These are phyloP conservation scores for Agrotis ipsilon DNA, from an alignment of 2,888 invertebrate genomes.

Conservation along the genomic window DNA sequence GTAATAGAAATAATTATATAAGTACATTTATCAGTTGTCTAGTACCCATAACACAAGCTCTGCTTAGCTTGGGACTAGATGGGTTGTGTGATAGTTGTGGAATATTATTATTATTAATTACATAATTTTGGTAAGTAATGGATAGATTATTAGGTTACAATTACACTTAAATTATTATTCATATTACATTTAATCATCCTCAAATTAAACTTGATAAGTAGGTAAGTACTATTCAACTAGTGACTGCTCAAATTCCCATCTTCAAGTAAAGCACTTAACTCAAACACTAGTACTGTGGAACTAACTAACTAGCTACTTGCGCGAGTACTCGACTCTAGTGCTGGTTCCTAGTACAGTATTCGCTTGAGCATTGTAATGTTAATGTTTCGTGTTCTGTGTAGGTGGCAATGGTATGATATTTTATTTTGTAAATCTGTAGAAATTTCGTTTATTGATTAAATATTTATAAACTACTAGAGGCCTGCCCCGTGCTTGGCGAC, in stretches of 20 bases:
- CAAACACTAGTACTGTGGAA: conserved; percentile 34
- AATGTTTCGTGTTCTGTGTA: not conserved
- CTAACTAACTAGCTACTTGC: conserved; percentile 30
- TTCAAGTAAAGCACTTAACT: conserved; percentile 29
- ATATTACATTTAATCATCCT: not conserved
- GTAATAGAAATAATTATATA: no score
- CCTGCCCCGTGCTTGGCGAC: no score
- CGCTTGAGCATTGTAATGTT: conserved; percentile 5
- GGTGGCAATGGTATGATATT: not conserved
- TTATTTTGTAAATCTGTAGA: no score
- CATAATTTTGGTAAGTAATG: no score
- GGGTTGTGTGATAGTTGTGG: no score
- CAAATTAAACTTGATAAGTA: conserved; percentile 5
- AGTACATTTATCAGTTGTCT: no score
- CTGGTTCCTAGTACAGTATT: not conserved
- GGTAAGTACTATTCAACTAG: conserved; percentile 10
- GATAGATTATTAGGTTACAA: no score
- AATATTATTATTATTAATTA: no score
- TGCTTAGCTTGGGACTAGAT: no score
- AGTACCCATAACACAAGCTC: no score
- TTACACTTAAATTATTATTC: not conserved
- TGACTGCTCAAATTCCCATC: conserved; percentile 27
- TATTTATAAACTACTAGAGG: no score
- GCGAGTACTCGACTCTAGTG: conserved; percentile 24
- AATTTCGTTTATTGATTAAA: no score